Percentiles rank a stretch among this genome's conserved stretches.
Evolutionary conservation across 2,888 invertebrate genomes (phyloP).

Genomic region (Pocota personata): DNA sequence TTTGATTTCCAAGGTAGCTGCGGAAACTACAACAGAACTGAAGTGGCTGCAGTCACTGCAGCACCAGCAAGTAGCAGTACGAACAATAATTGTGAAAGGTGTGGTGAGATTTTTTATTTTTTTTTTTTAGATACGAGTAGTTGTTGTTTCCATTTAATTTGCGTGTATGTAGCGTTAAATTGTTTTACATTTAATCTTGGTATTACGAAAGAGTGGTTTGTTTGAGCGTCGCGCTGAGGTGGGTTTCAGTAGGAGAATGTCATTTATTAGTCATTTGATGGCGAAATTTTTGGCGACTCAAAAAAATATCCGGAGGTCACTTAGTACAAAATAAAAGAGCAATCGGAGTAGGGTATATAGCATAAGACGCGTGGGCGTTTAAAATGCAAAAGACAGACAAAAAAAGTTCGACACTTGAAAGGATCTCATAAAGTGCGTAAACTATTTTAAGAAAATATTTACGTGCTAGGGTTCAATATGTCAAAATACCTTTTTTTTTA

Average conservation of each 20-base stretch:
- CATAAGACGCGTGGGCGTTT: too few relatives aligned
- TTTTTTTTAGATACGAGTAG: conserved; percentile 5
- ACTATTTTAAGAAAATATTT: too few relatives aligned
- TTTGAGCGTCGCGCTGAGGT: neutral
- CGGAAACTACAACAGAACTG: conserved; percentile 49
- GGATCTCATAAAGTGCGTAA: too few relatives aligned
- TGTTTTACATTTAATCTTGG: conserved; percentile 39
- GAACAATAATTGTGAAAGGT: conserved; percentile 64
- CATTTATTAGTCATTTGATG: neutral
- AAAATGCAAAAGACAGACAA: too few relatives aligned
- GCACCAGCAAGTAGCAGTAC: neutral
- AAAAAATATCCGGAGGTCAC: neutral
- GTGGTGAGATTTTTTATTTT: conserved; percentile 50
- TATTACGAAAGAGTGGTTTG: conserved; percentile 41
- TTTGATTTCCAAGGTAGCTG: conserved; percentile 67
- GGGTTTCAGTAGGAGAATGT: conserved; percentile 10
- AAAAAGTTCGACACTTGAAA: too few relatives aligned
- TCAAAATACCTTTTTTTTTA: too few relatives aligned
- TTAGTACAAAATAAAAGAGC: too few relatives aligned
- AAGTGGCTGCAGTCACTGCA: conserved; percentile 26
- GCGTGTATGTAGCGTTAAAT: conserved; percentile 47
- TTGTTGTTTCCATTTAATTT: conserved; percentile 50
- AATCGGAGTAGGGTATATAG: too few relatives aligned
- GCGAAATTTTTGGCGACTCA: neutral
- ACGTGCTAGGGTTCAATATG: too few relatives aligned